Evolutionary conservation across 2,113 vertebrate species (phyloP).

Genomic region (Mixornis gularis): DNA sequence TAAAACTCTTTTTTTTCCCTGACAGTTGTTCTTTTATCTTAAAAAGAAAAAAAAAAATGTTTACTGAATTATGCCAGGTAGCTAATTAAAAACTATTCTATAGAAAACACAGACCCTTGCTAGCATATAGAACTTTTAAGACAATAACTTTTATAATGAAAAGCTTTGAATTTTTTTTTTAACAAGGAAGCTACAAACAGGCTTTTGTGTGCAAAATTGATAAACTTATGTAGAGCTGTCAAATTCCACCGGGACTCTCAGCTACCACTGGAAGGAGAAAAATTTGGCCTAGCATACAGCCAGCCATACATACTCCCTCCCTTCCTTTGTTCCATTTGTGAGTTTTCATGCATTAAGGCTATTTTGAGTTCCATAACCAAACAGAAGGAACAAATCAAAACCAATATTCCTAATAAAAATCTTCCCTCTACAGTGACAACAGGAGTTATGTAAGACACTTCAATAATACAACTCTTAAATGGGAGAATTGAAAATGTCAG

Average conservation of each 20-base stretch:
- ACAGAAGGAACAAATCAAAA: not conserved
- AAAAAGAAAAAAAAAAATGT: not conserved
- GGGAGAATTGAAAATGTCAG: not conserved
- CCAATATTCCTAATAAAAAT: not conserved
- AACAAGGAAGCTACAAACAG: not conserved
- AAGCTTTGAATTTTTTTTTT: not conserved
- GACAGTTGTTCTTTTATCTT: not conserved
- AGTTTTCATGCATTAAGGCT: not conserved
- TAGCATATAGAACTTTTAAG: not conserved
- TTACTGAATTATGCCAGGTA: not conserved
- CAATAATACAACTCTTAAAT: not conserved
- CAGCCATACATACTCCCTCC: too few relatives aligned
- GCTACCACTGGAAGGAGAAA: not conserved
- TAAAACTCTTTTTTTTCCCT: not conserved
- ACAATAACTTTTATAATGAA: not conserved
- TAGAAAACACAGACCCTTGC: not conserved
- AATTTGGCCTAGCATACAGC: not conserved
- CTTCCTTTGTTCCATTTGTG: not conserved
- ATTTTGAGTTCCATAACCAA: not conserved
- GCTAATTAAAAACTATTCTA: conserved; percentile 1
- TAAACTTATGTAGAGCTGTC: not conserved
- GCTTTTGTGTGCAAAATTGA: not conserved
- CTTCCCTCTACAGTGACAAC: not conserved
- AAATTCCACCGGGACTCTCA: not conserved
- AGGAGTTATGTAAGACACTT: not conserved